Base-by-base conservation (phyloP, 2,113 vertebrate genomes). In the Neomonachus schauinslandi region DNA sequence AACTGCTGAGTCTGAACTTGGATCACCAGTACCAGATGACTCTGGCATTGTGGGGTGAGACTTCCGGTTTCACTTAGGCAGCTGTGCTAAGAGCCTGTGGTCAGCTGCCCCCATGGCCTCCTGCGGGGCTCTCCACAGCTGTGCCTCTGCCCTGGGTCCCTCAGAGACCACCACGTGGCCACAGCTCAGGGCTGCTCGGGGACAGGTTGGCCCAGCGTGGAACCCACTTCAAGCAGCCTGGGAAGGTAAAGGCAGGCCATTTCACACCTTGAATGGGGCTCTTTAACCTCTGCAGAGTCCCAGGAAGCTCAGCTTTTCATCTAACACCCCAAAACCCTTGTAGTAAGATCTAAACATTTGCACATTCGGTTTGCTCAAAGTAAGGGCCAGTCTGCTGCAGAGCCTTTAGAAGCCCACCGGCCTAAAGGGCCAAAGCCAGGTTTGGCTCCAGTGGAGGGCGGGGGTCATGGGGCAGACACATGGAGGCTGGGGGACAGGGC, bases 381-480 rank as follows among this genome's bases (percentile, higher is more conserved):
- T 12, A 71, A 51, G 46, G 49, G 22, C 55, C 26, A 6, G 8
- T 33, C 1, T 61, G 69, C 61, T 39, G 67, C 87, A 89, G 86
- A 71, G 14, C 31, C 49, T 31, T 31, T 31, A 28, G 81, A 33
- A 65, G 49, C 55, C 39, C 21, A 59, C 13, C 7, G 22, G 51
- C 21, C 28, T 49, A 59, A 59, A 42, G 91, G 63, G 61, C 28
- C 55, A 51, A 77, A 89, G 90, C 39, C 85, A 61, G 28, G 28
- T 12, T 28, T 51, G 51, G 7, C 13, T 61, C 14, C 0, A 4
- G 36, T 7, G 5, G 33, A 57, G 21, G 0, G 2, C 5, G 16
- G 57, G 31, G 22, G 15, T 63, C 9, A 0, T 1, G 49, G 16
- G 39, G 39, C 74, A 88, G 65, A 76, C 0, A 0, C 12, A 7